These are phyloP conservation scores for Protophormia terraenovae DNA, from an alignment of 2,888 invertebrate genomes.

Conservation along the genomic window DNA sequence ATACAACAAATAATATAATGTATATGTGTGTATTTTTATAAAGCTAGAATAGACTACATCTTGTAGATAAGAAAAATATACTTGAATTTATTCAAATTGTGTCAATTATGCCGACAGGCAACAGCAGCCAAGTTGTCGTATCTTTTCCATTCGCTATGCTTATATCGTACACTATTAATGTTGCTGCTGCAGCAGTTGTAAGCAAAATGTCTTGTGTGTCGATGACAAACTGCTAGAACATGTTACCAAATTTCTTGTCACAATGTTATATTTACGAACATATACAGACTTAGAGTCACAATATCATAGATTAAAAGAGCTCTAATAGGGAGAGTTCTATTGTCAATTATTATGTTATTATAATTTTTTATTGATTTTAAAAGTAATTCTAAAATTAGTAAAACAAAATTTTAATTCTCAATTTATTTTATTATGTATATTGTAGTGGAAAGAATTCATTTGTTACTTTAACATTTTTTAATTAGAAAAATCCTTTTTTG, in stretches of 20 bases:
- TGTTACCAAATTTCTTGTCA: slow-evolving; percentile 65
- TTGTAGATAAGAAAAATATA: slow-evolving; percentile 43
- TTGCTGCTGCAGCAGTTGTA: slow-evolving; percentile 49
- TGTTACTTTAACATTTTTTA: no score
- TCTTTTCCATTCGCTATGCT: slow-evolving; percentile 20
- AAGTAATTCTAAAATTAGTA: no score
- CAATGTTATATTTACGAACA: slow-evolving; percentile 17
- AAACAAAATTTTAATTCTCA: no score
- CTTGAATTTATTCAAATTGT: slow-evolving; percentile 67
- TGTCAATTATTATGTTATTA: no score
- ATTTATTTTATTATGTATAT: no score
- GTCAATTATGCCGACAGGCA: slow-evolving; percentile 68
- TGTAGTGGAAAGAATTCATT: no score
- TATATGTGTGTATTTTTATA: not conserved
- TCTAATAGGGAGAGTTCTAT: no score
- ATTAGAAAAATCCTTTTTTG: no score
- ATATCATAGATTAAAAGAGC: not conserved
- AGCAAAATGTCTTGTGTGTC: slow-evolving; percentile 59
- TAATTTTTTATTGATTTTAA: no score
- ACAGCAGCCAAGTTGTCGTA: slow-evolving; percentile 62
- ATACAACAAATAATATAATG: not conserved
- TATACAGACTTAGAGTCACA: not conserved
- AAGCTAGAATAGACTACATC: slow-evolving; percentile 21
- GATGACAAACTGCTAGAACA: slow-evolving; percentile 67
- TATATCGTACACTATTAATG: not conserved